phyloP scores from a whole-genome alignment of 2,888 invertebrate genomes.

The Drosophila borborema region DNA sequence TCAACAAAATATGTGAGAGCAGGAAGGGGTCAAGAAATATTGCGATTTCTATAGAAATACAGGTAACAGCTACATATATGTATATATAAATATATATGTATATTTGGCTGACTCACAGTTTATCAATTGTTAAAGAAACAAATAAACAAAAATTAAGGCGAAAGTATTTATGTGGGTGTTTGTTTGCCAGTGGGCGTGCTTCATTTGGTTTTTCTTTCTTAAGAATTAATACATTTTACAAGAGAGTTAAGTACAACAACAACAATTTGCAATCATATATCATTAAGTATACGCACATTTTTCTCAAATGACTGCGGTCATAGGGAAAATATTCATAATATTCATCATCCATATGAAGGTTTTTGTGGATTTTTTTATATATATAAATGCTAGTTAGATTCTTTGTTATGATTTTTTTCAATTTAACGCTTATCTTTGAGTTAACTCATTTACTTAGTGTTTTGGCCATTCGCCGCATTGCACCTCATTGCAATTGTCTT shows the following conservation, averaged over 20 bases:
- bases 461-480: conserved; percentile 45
- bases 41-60: conserved; percentile 40
- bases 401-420: conserved; percentile 1
- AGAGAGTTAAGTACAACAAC: conserved; percentile 31
- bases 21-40: conserved; percentile 23
- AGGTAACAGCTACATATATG: conserved; percentile 18
- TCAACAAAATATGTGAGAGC: conserved; percentile 20
- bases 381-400: not conserved
- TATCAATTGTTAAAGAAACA: conserved; percentile 16
- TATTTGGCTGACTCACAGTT: conserved; percentile 38
- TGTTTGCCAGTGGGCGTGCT: conserved; percentile 31
- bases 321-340: conserved; percentile 83
- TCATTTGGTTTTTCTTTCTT: conserved; percentile 35
- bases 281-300: conserved; percentile 81
- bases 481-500: conserved; percentile 42
- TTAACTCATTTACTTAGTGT: conserved; percentile 62
- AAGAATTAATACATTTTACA: conserved; percentile 48
- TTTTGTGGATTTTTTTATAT: not conserved
- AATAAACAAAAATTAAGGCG: conserved; percentile 18
- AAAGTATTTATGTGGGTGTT: conserved; percentile 45
- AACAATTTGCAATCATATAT: conserved; percentile 29
- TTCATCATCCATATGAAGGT: conserved; percentile 82
- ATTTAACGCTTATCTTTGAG: conserved; percentile 24
- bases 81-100: not conserved
- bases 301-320: conserved; percentile 82